Conservation (phyloP, 2,888 invertebrate species). For the Cheilosia variabilis region DNA sequence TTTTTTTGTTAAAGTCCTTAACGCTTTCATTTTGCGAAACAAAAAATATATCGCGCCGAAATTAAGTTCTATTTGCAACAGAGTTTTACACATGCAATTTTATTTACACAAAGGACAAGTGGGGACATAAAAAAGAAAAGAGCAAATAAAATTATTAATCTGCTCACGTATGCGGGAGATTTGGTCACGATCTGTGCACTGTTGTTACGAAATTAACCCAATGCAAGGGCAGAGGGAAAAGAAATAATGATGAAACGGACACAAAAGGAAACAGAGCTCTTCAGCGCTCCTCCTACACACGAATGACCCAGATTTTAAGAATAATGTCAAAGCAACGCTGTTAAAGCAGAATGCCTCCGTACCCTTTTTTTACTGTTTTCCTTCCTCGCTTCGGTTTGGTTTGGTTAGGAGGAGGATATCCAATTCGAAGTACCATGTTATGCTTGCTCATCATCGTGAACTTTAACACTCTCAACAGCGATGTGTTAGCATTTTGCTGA, state of each 20-base stretch:
- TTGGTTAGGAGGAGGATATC: background rate
- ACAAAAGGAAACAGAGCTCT: slow-evolving; percentile 24
- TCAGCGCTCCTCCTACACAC: slow-evolving; percentile 1
- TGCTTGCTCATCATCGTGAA: slow-evolving; percentile 73
- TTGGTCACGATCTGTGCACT: slow-evolving; percentile 76
- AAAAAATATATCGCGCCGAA: too few relatives aligned
- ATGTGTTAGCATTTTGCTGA: slow-evolving; percentile 61
- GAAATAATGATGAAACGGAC: background rate
- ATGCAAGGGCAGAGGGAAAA: slow-evolving; percentile 36
- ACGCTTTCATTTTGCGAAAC: background rate
- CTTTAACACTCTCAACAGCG: slow-evolving; percentile 58
- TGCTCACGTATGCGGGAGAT: slow-evolving; percentile 72
- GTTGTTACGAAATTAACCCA: slow-evolving; percentile 77
- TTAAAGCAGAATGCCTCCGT: slow-evolving; percentile 29
- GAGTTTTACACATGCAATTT: slow-evolving; percentile 7
- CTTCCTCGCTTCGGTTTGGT: background rate
- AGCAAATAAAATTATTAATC: slow-evolving; percentile 60
- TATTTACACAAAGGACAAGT: slow-evolving; percentile 15
- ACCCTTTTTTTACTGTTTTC: slow-evolving; percentile 11
- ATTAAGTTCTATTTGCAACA: slow-evolving; percentile 7
- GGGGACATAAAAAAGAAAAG: background rate
- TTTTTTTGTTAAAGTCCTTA: background rate
- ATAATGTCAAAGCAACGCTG: slow-evolving; percentile 40
- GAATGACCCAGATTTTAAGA: slow-evolving; percentile 51
- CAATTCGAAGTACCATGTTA: slow-evolving; percentile 42